phyloP scores from a whole-genome alignment of 2,888 invertebrate species.

The Calameuta idolon region DNA sequence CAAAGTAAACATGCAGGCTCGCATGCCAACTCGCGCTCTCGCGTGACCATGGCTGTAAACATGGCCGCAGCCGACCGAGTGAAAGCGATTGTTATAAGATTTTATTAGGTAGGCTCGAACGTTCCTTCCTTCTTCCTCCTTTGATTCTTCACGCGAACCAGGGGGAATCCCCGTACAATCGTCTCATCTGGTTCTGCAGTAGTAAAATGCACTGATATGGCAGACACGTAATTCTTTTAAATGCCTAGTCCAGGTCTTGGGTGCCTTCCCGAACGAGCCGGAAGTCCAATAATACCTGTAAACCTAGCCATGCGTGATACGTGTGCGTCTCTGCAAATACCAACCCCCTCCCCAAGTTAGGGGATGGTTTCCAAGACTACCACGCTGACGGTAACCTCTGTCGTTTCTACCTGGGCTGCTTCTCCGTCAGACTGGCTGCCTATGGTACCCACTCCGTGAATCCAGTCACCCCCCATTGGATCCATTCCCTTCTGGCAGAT shows the following conservation, averaged over 20 bases:
- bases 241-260: background rate
- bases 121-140: background rate
- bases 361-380: background rate
- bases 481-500: background rate
- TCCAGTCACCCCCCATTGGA: background rate
- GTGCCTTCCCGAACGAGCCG: background rate
- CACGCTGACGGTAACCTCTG: background rate
- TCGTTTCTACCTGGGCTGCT: background rate
- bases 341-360: constrained; percentile 3
- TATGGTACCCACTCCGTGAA: background rate
- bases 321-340: constrained; percentile 53
- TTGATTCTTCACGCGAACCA: background rate
- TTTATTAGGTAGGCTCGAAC: constrained; percentile 31
- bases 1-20: constrained; percentile 51
- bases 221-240: background rate
- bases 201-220: background rate
- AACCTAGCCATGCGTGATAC: constrained; percentile 33
- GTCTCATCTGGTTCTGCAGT: background rate
- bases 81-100: constrained; percentile 45
- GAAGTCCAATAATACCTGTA: constrained; percentile 8
- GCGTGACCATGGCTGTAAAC: constrained; percentile 43
- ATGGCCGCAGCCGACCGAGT: constrained; percentile 28
- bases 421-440: background rate
- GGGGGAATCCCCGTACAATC: background rate
- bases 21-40: constrained; percentile 38